Percentiles rank a stretch among this genome's conserved stretches.
Evolutionary conservation across 2,888 invertebrate species (phyloP).

Genomic region (Abrostola triplasia): DNA sequence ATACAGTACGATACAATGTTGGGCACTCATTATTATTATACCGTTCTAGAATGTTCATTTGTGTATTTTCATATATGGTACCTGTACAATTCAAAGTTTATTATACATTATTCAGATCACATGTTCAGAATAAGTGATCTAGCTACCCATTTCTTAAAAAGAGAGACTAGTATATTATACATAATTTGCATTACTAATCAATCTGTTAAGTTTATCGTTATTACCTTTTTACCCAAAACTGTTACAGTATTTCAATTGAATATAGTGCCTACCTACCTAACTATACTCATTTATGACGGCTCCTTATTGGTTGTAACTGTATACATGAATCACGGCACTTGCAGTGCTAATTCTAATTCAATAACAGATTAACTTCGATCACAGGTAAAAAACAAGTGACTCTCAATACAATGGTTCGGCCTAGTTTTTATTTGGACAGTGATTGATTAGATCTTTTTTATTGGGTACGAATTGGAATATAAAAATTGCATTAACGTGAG

Average conservation of each 20-base stretch:
- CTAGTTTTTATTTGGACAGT: slow-evolving; percentile 40
- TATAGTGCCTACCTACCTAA: slow-evolving; percentile 13
- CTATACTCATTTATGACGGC: slow-evolving; percentile 13
- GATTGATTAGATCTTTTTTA: slow-evolving; percentile 45
- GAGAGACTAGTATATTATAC: too few species aligned
- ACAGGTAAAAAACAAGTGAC: slow-evolving; percentile 21
- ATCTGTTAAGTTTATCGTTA: too few species aligned
- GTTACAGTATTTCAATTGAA: slow-evolving; percentile 12
- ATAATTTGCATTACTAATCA: too few species aligned
- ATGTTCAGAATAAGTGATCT: too few species aligned
- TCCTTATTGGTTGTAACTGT: slow-evolving; percentile 41
- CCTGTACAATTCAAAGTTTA: too few species aligned
- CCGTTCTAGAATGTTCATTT: too few species aligned
- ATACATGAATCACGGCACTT: slow-evolving; percentile 35
- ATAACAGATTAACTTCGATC: slow-evolving; percentile 48
- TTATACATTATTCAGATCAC: too few species aligned
- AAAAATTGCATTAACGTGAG: slow-evolving; percentile 22
- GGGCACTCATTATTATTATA: too few species aligned
- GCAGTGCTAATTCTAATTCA: slow-evolving; percentile 49
- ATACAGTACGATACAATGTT: too few species aligned
- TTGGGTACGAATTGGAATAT: slow-evolving; percentile 21
- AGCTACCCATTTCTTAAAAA: too few species aligned
- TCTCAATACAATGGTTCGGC: slow-evolving; percentile 46
- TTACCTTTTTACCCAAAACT: slow-evolving; percentile 1
- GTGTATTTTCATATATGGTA: too few species aligned